These are phyloP conservation scores for Cerceris ruficornis DNA, from an alignment of 2,888 invertebrate species.

Conservation along the genomic window DNA sequence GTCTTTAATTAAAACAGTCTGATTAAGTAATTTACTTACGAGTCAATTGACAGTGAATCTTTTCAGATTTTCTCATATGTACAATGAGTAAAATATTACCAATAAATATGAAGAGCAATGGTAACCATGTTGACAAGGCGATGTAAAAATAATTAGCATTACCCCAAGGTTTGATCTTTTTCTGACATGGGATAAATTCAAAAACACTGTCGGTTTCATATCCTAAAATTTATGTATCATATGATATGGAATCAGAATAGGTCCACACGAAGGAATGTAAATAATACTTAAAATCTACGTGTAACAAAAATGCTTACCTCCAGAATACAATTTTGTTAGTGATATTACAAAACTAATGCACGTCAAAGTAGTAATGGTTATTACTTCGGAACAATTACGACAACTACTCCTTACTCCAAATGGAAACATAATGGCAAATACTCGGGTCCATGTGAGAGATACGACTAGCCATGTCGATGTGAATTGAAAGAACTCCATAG, in stretches of 20 bases:
- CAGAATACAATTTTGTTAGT: conserved; percentile 76
- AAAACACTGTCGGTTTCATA: conserved; percentile 80
- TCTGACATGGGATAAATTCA: conserved; percentile 76
- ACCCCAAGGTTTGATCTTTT: conserved; percentile 74
- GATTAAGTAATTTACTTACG: conserved; percentile 60
- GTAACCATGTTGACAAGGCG: conserved; percentile 79
- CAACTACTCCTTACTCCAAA: conserved; percentile 61
- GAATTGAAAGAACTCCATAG: conserved; percentile 77
- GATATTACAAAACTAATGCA: conserved; percentile 71
- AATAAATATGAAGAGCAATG: conserved; percentile 76
- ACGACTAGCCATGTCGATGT: conserved; percentile 80
- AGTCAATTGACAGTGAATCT: conserved; percentile 69
- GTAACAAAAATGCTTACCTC: conserved; percentile 65
- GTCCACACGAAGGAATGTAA: background rate
- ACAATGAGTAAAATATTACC: conserved; percentile 77
- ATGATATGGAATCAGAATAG: background rate
- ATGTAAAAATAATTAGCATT: conserved; percentile 77
- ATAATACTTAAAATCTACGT: background rate
- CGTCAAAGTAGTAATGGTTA: conserved; percentile 63
- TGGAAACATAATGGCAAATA: conserved; percentile 72
- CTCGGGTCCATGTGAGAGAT: conserved; percentile 77
- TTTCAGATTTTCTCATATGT: conserved; percentile 71
- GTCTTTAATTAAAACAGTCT: background rate
- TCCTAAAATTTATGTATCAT: conserved; percentile 64
- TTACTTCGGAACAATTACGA: conserved; percentile 62